Base-by-base conservation (phyloP, 2,113 vertebrate species). In the Albula goreensis region DNA sequence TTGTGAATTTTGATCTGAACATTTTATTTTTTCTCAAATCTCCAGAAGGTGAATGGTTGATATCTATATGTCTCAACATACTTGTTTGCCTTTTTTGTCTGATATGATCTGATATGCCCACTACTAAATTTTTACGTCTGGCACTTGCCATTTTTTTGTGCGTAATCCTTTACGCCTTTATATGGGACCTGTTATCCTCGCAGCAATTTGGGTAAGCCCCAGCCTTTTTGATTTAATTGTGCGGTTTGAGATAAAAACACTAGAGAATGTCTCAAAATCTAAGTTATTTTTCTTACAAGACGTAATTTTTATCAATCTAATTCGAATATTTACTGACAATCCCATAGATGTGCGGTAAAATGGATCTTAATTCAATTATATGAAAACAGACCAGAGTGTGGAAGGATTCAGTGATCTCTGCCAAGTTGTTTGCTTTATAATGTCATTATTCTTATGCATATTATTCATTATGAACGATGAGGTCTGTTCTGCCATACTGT, bases 171-270 rank as follows among this genome's bases (percentile, higher is more conserved):
- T 87, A 88, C 13, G 0, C 89, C 7, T 5, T 93, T 0, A 86
- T 85, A 12, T 89, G 78, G 87, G 81, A 2, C 12, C 0, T 25
- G 6, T 8, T 87, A 0, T 19, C 78, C 0, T n/a, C 12, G 50
- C 22, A 57, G n/a, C 66, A 60, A 51, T 7, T 13, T 2, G 56
- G 88, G 94, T 94, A 88, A 88, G 93, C 2, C 13, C 13, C 4
- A 12, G 79, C 66, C 9, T 12, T 5, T 4, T 80, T 52, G 50
- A 31, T 85, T 41, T 41, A 41, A 52, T 86, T 6, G 82, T 63
- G n/a, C 41, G 25, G 41, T 48, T 49, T 63, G 57, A 10, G 50
- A 83, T 66, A 50, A 48, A 41, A 70, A 57, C 56, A 60, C 60
- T 22, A 19, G 60, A 17, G 81, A 2, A 52, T 60, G 22, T 15